Evolutionary conservation across 2,797 vertebrate species (phyloP), one percentile per base, ranked within the genome.

Genomic region (Morelia viridis): DNA sequence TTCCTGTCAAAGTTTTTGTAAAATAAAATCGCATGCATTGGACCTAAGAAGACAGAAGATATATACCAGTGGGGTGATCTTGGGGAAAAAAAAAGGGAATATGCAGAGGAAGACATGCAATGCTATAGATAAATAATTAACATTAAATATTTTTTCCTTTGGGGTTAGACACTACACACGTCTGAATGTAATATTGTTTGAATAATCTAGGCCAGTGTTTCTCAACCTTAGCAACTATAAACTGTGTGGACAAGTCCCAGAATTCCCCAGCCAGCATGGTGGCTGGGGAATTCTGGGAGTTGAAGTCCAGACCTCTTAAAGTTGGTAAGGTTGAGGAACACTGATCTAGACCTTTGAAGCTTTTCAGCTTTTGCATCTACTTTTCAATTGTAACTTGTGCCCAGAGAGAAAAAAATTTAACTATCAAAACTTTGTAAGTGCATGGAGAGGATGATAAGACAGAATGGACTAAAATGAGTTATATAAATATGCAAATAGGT

Each of bases 121-220:
- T 0, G 1, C 83, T 68, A 0, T 46, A 86, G 1, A 0, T 71
- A 89, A 68, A 93, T 80, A 91, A 95, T 91, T 93, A 87, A 93
- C 41, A 76, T 96, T 95, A 95, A 93, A 91, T 93, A 89, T 93
- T 95, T 92, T 92, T 93, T 58, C 91, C 91, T 91, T 96, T 95
- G 92, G 94, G 31, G 5, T 22, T 5, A 61, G 8, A 62, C 6
- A 24, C 13, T 53, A 2, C n/a, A 35, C 22, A 57, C 5, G 64
- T 31, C 60, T 15, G n/a, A 22, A 26, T 61, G 22, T 11, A 26
- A 57, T 1, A 24, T 35, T 60, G 15, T 71, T 76, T n/a, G 4
- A 91, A 31, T 76, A 53, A 61, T 24, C 50, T 41, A n/a, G 22
- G 53, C 24, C 41, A 41, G 2, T 41, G 41, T 41, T 41, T 41